Evolutionary conservation across 1,140 invertebrate species (phyloP), one percentile per base, ranked within the genome.

Genomic region (Macrobrachium rosenbergii): DNA sequence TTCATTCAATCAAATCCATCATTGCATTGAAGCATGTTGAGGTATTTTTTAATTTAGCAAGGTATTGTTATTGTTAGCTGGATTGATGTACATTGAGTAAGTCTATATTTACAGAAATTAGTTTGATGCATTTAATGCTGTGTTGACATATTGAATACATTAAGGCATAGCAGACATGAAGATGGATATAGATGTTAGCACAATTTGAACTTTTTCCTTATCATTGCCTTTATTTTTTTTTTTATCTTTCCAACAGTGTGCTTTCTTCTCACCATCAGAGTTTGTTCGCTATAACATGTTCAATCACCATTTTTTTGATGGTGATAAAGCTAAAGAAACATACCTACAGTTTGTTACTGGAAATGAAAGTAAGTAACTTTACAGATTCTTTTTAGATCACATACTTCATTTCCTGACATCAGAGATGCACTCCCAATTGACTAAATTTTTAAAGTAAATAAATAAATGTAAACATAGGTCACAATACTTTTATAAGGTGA

Each of bases 231-330:
- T n/a, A n/a, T 69, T 17, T 73, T 60, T 73, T 16, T 6, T 6
- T 21, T 67, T 87, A 63, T 21, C 90, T 89, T 90, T 64, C 83
- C 92, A 92, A 63, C 90, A 95, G 94, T 93, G 94, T 72, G 94
- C 94, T 79, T 96, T 97, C 91, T 95, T 95, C 90, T 92, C 93
- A 0, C 93, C 94, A 0, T 90, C 94, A 23, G 92, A 94, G 90
- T 97, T 95, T 90, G 94, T 94, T 63, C 95, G 94, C 92, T 98
- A 97, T 91, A 98, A 98, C 91, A 95, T 97, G 93, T 97, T 98
- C 91, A 98, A 98, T 91, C 94, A 97, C 92, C 94, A 97, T 91
- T 96, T 98, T 89, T 97, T 98, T 90, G 93, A 94, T 90, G 92
- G 93, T 0, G 92, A 93, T 11, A 89, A 92, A 88, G 92, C 93